Base-by-base conservation (phyloP, 1,140 invertebrate species). In the Neodiprion fabricii region DNA sequence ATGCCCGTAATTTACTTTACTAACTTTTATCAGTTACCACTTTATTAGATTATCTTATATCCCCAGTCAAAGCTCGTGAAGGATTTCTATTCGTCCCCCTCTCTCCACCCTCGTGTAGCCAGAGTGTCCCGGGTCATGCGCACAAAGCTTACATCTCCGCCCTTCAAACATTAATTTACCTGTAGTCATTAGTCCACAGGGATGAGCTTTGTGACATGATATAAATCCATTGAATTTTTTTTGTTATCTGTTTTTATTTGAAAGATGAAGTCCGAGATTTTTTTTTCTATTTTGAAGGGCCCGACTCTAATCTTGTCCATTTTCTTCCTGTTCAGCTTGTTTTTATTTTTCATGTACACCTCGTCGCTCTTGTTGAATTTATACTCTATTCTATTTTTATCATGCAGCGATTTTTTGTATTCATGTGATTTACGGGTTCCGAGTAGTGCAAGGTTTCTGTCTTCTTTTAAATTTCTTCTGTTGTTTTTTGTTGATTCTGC, bases 351-450 rank as follows among this genome's bases (percentile, higher is more conserved):
- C 11, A 77, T 23, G 67, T 73, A 77, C 10, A 77, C 76, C 10
- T 75, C n/a, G 50, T 77, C 74, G 7, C 71, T 71, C 49, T 67
- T 47, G 17, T 17, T 17, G 17, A 17, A 17, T 0, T 77, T 71
- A 47, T 70, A 77, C 70, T 48, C 48, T 21, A 72, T 75, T 70
- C 47, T 40, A 21, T 10, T 7, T 72, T 78, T 78, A 78, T 78
- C 77, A 74, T 76, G 75, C 65, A 73, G 75, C 21, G 48, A 9
- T 72, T 78, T 78, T 71, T 78, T 78, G 40, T 74, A 65, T 47
- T 78, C 71, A 65, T 78, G 77, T 21, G 61, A 67, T 70, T 74
- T 70, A 71, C 74, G 70, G n/a, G 77, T 68, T 28, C 74, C 75
- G 67, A 66, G 8, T 70, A 67, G 72, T 66, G 76, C 74, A 67